A percentile compares a stretch with the other conserved stretches of the same genome.
Conservation (phyloP, 2,888 invertebrate genomes). For the Drosophila kambysellisi region DNA sequence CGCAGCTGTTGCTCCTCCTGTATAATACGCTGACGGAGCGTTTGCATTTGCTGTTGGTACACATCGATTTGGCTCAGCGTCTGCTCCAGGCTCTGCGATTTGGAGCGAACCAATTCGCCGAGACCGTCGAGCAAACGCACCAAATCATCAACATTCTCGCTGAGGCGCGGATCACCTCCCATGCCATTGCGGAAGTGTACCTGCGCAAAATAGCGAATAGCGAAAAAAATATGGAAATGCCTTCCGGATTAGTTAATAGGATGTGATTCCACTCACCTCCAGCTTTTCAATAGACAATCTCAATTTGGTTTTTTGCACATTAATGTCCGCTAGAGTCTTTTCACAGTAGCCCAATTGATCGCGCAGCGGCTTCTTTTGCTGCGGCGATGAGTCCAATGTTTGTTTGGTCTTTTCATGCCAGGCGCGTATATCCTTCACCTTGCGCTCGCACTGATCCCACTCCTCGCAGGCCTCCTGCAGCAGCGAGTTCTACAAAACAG, state of each 20-base stretch:
- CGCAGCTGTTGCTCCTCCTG: slow-evolving; percentile 95
- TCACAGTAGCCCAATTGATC: slow-evolving; percentile 94
- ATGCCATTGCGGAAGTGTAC: slow-evolving; percentile 95
- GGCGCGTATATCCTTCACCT: slow-evolving; percentile 94
- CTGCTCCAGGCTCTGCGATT: slow-evolving; percentile 88
- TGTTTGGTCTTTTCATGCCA: slow-evolving; percentile 95
- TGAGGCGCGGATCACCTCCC: slow-evolving; percentile 91
- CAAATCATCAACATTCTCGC: slow-evolving; percentile 90
- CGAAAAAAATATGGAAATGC: slow-evolving; percentile 27
- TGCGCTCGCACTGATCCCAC: slow-evolving; percentile 98
- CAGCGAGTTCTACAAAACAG: slow-evolving; percentile 90
- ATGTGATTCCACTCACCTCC: slow-evolving; percentile 88
- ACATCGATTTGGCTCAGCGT: slow-evolving; percentile 94
- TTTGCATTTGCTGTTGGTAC: slow-evolving; percentile 94
- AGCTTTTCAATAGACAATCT: slow-evolving; percentile 95
- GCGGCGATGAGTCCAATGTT: slow-evolving; percentile 91
- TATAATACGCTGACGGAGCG: slow-evolving; percentile 92
- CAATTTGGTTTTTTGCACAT: slow-evolving; percentile 95
- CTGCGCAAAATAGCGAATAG: slow-evolving; percentile 84
- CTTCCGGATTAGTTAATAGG: slow-evolving; percentile 26
- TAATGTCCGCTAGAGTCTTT: slow-evolving; percentile 93
- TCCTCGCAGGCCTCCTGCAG: slow-evolving; percentile 96
- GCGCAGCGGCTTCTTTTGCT: slow-evolving; percentile 93
- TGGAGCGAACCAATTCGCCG: slow-evolving; percentile 78
- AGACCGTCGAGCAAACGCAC: slow-evolving; percentile 89